These are phyloP conservation scores for Harlomillsia oculata DNA, from an alignment of 1,140 invertebrate species.

Conservation along the genomic window DNA sequence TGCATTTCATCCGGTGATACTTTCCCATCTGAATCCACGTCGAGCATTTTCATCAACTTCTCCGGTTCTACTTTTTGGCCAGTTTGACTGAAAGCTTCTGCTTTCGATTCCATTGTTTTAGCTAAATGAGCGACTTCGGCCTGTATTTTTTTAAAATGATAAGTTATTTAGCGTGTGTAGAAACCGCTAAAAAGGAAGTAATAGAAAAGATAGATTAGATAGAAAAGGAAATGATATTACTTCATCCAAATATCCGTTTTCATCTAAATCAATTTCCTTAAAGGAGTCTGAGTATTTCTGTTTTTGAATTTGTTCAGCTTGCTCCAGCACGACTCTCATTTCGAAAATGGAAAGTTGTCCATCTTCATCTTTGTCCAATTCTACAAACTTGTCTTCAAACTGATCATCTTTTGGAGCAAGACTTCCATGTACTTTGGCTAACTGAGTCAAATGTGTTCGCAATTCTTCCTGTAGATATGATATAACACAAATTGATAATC, in stretches of 20 bases:
- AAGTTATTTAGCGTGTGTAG: no score
- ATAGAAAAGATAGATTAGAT: not conserved
- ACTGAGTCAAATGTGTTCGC: not conserved
- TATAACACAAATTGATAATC: not conserved
- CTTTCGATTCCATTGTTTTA: constrained; percentile 1
- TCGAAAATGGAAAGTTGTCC: not conserved
- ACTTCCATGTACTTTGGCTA: not conserved
- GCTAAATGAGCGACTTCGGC: not conserved
- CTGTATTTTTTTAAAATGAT: not conserved
- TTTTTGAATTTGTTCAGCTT: constrained; percentile 1
- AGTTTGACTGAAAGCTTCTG: no score
- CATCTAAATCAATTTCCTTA: constrained; percentile 5
- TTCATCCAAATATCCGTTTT: not conserved
- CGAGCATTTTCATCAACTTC: constrained; percentile 8
- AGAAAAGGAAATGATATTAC: not conserved
- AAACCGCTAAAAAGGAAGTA: no score
- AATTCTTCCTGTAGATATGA: not conserved
- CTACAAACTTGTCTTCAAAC: not conserved
- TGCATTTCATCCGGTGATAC: constrained; percentile 5
- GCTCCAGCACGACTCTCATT: constrained; percentile 2
- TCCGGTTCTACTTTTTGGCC: constrained; percentile 4
- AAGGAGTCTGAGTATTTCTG: not conserved
- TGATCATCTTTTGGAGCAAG: not conserved
- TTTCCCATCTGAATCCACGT: not conserved
- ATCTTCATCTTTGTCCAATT: constrained; percentile 2